Evolutionary conservation across 2,113 vertebrate genomes (phyloP), one percentile per base, ranked within the genome.

Genomic region (Microcebus griseorufus): DNA sequence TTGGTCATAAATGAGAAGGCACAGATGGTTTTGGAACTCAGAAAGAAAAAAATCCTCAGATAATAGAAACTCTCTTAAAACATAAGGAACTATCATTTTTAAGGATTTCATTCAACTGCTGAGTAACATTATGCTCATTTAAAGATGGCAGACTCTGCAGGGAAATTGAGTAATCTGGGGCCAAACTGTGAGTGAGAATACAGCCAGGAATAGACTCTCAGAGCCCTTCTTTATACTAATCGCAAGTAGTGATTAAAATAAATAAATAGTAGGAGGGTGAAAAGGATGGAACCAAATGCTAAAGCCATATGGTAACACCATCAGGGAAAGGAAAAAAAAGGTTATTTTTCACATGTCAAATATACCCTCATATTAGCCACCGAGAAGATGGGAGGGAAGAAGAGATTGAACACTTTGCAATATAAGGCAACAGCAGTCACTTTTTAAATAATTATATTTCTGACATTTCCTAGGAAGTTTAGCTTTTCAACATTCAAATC

Each of bases 191-290:
- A 91, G 69, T 18, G 37, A 93, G 96, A 72, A 80, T 42, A 18
- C 23, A 93, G 88, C 78, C 72, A 96, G 60, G 79, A 97, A 97
- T 84, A 95, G 91, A 96, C 27, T 53, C 29, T 72, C 11, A 34
- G 78, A 96, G 45, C 8, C 29, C 16, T 86, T 86, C 76, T 87
- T 94, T 96, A 55, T 76, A 79, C 82, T 93, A 91, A 75, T 93
- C 93, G 87, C 4, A 4, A 89, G 87, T 48, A 87, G 93, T 93
- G 91, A 95, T 93, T 96, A 96, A 97, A 97, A 97, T 96, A 98
- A 96, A 97, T 84, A 97, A 97, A 97, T 97, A 93, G 96, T 95
- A 67, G 96, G 97, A 97, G 97, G 86, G 55, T 93, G 91, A 69
- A 95, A 97, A 96, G 79, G 78, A 97, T 95, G 48, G 80, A 82